Conservation (phyloP, 2,888 invertebrate genomes). For the Melieria crassipennis region DNA sequence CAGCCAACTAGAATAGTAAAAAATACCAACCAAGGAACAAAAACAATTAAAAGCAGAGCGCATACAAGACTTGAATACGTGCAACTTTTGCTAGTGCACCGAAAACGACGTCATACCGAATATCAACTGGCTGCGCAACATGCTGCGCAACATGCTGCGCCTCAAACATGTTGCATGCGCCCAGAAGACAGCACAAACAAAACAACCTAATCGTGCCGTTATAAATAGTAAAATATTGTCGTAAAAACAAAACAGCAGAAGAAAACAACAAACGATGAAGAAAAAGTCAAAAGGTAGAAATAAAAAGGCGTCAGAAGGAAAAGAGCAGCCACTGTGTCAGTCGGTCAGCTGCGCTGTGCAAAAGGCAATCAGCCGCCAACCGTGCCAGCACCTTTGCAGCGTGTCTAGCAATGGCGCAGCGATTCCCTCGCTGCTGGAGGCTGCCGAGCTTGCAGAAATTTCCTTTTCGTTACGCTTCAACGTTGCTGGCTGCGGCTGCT, state of each 20-base stretch:
- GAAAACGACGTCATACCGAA: too few species aligned
- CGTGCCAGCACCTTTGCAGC: too few species aligned
- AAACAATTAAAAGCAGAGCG: too few species aligned
- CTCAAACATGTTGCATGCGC: slow-evolving; percentile 26
- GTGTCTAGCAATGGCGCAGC: too few species aligned
- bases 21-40: slow-evolving; percentile 6
- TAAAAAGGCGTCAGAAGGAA: background rate
- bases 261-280: background rate
- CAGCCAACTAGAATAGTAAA: slow-evolving; percentile 13
- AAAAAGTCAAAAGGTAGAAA: slow-evolving; percentile 7
- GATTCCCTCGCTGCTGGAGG: background rate
- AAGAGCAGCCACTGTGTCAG: slow-evolving; percentile 49
- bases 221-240: background rate
- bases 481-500: background rate
- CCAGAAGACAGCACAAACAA: background rate
- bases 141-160: background rate
- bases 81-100: slow-evolving; percentile 7
- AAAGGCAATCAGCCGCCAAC: too few species aligned
- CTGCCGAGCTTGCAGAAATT: slow-evolving; percentile 38
- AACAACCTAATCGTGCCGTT: background rate
- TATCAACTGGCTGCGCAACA: slow-evolving; percentile 2
- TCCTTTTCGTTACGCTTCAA: slow-evolving; percentile 55
- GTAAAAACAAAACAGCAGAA: background rate
- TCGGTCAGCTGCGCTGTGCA: slow-evolving; percentile 47
- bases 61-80: too few species aligned